A percentile compares a stretch with the other conserved stretches of the same genome.
Conservation (phyloP, 2,888 invertebrate genomes). For the Psylliodes chrysocephalus region DNA sequence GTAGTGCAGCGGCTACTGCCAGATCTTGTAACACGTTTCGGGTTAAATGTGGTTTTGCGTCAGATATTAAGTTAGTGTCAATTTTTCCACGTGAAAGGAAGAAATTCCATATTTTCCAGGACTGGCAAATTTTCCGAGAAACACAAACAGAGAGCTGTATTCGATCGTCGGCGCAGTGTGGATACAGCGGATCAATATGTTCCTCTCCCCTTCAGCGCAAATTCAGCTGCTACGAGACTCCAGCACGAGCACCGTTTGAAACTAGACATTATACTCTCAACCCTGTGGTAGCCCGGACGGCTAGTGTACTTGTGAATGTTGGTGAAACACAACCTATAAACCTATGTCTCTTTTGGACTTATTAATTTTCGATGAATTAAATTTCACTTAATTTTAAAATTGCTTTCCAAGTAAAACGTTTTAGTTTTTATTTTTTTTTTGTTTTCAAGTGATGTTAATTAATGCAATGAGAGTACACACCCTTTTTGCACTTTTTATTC, state of each 20-base stretch:
- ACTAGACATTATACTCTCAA: slow-evolving; percentile 37
- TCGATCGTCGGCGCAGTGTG: slow-evolving; percentile 43
- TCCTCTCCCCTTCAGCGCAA: slow-evolving; percentile 37
- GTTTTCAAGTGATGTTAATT: slow-evolving; percentile 40
- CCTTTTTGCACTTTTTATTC: slow-evolving; percentile 57
- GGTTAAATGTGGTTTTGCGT: slow-evolving; percentile 30
- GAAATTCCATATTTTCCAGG: slow-evolving; percentile 44
- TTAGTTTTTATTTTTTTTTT: slow-evolving; percentile 30
- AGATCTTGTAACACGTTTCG: slow-evolving; percentile 16
- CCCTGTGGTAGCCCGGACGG: slow-evolving; percentile 39
- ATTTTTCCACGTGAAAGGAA: slow-evolving; percentile 39
- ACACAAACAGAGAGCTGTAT: slow-evolving; percentile 43
- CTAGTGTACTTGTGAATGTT: slow-evolving; percentile 43
- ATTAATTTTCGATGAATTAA: slow-evolving; percentile 45
- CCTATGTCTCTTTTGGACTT: slow-evolving; percentile 44
- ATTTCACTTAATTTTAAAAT: slow-evolving; percentile 46
- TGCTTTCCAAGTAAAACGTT: slow-evolving; percentile 36
- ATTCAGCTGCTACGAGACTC: slow-evolving; percentile 39
- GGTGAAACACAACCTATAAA: slow-evolving; percentile 38
- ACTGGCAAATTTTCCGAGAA: slow-evolving; percentile 41
- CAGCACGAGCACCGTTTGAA: slow-evolving; percentile 37
- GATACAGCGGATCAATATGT: slow-evolving; percentile 44
- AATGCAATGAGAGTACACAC: slow-evolving; percentile 52
- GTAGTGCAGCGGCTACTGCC: slow-evolving; percentile 4
- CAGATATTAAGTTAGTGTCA: slow-evolving; percentile 32